A percentile compares a stretch with the other conserved stretches of the same genome.
These are phyloP conservation scores for Crematogaster levior DNA, from an alignment of 2,888 invertebrate genomes.

Conservation along the genomic window DNA sequence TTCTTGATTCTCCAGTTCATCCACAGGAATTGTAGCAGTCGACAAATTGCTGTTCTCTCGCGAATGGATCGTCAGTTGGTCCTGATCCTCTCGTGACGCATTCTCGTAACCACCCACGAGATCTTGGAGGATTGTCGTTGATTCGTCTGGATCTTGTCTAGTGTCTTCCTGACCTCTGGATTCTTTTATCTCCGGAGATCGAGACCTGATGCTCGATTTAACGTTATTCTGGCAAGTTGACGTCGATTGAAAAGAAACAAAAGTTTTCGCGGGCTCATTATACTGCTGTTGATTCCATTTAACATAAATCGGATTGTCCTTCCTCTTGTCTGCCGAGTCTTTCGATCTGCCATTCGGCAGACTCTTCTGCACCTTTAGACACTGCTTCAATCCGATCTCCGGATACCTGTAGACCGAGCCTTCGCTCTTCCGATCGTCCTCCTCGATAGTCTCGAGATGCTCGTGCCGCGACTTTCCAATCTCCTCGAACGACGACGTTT, in stretches of 20 bases:
- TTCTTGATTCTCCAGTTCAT: constrained; percentile 65
- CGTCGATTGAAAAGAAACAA: constrained; percentile 72
- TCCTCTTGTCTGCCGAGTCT: constrained; percentile 48
- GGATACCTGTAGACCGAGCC: constrained; percentile 67
- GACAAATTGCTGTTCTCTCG: constrained; percentile 70
- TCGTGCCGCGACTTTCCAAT: constrained; percentile 67
- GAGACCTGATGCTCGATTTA: constrained; percentile 39
- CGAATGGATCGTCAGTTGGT: constrained; percentile 58
- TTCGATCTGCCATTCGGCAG: constrained; percentile 65
- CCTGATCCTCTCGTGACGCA: constrained; percentile 20
- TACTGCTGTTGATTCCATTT: constrained; percentile 65
- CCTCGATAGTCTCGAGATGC: constrained; percentile 72
- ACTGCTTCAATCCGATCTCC: constrained; percentile 73
- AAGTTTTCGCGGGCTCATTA: constrained; percentile 71
- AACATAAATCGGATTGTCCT: constrained; percentile 47
- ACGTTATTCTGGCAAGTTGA: constrained; percentile 41
- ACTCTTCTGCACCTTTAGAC: constrained; percentile 69
- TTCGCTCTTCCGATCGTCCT: constrained; percentile 71
- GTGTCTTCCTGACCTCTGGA: constrained; percentile 40
- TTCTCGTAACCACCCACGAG: constrained; percentile 42
- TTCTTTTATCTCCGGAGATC: constrained; percentile 41
- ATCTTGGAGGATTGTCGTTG: constrained; percentile 64
- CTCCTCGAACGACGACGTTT: constrained; percentile 61
- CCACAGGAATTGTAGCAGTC: constrained; percentile 66
- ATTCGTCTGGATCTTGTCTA: constrained; percentile 30